These are phyloP conservation scores for Tympanoctomys barrerae DNA, from an alignment of 2,797 vertebrate species.

Conservation along the genomic window DNA sequence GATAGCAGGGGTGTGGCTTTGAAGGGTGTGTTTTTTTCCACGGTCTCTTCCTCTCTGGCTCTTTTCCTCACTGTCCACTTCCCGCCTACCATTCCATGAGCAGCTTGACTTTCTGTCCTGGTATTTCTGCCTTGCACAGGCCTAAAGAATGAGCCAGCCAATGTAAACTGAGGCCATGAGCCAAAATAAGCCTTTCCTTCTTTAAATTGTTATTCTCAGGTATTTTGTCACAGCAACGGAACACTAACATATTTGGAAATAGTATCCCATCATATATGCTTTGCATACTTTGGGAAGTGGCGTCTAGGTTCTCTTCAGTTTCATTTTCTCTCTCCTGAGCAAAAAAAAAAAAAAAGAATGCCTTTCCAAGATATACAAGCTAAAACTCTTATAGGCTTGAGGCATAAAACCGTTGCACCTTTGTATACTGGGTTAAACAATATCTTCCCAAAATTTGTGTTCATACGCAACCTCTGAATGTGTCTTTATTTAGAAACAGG, in stretches of 20 bases:
- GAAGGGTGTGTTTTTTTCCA: not conserved
- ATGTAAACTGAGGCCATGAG: not conserved
- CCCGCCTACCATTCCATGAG: not conserved
- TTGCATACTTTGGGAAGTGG: not conserved
- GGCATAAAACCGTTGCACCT: not conserved
- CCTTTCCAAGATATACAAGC: conserved; percentile 16
- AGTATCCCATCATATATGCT: not conserved
- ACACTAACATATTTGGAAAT: not conserved
- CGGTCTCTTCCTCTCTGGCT: not conserved
- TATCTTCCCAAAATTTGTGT: not conserved
- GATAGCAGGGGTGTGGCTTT: not conserved
- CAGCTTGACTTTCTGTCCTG: not conserved
- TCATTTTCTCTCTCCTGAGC: not conserved
- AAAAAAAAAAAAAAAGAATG: not conserved
- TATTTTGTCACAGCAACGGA: not conserved
- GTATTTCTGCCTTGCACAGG: not conserved
- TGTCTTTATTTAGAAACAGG: not conserved
- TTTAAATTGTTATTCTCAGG: not conserved
- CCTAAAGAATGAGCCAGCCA: not conserved
- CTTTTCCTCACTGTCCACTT: not conserved
- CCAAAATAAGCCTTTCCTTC: not conserved
- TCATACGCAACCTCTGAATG: not conserved
- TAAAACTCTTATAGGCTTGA: conserved; percentile 61
- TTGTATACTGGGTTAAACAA: not conserved
- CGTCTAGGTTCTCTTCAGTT: not conserved